Base-by-base conservation (phyloP, 2,797 vertebrate genomes). In the Columba guinea region DNA sequence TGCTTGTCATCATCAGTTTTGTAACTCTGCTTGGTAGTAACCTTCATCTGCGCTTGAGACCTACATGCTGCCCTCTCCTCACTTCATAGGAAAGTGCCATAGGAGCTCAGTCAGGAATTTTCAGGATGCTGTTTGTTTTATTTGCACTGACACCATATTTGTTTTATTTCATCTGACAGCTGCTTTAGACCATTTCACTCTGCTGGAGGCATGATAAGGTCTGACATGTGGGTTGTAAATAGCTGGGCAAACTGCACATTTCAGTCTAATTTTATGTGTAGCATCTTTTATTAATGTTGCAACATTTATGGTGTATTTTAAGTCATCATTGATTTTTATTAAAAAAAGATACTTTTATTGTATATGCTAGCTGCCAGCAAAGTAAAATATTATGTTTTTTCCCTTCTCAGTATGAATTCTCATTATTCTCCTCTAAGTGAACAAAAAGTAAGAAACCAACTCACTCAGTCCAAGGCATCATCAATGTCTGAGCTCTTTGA, bases 271-370 rank as follows among this genome's bases (percentile, higher is more conserved):
- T 96, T 97, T 97, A 94, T 87, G 90, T 79, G 83, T 14, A 85
- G 63, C 94, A 87, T 94, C 80, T 95, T 98, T 97, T 98, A 98
- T 97, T 97, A 97, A 97, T 89, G 90, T 81, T 95, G 70, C 87
- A 91, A 82, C 93, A 82, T 97, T 97, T 97, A 97, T 89, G 95
- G 95, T 93, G 34, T 90, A 86, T 97, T 97, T 97, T 96, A 97
- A 96, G 95, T 92, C 97, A 91, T 94, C 94, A 92, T 89, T 97
- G 97, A 97, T 97, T 98, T 98, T 97, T 97, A 98, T 97, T 97
- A 59, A 92, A 97, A 95, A 96, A 87, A 94, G 39, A 89, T 92
- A 92, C 35, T 96, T 97, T 97, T 96, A 96, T 95, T 94, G 68
- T 71, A 93, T 82, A 80, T 62, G 35, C 88, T 83, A 77, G 63